Percentiles rank a stretch among this genome's conserved stretches.
These are phyloP conservation scores for Octodon degus DNA, from an alignment of 2,113 vertebrate species.

Conservation along the genomic window DNA sequence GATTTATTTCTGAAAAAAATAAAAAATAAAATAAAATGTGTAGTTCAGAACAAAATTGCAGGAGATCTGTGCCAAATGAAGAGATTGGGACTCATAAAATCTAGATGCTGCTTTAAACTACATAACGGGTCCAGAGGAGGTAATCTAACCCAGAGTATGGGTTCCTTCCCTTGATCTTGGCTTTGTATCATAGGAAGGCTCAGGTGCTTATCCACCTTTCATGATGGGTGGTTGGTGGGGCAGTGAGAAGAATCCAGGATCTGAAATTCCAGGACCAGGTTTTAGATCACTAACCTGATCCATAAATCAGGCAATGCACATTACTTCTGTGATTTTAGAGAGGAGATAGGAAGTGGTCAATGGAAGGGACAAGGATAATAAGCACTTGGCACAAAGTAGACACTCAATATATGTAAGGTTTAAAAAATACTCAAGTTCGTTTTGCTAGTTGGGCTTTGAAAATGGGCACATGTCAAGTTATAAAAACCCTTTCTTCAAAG, in stretches of 20 bases:
- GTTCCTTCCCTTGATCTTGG: not conserved
- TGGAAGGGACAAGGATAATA: not conserved
- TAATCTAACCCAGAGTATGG: fast-evolving
- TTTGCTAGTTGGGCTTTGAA: not conserved
- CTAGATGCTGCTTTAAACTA: not conserved
- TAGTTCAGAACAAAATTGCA: not conserved
- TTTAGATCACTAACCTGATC: not conserved
- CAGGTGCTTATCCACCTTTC: fast-evolving
- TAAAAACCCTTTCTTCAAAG: not conserved
- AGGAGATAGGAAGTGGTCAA: not conserved
- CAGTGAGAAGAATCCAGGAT: fast-evolving
- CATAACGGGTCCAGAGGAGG: fast-evolving
- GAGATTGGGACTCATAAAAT: not conserved
- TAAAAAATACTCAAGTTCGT: too few species aligned
- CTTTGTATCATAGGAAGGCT: fast-evolving
- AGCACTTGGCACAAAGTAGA: not conserved
- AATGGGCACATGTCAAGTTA: not conserved
- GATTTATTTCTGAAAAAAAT: too few species aligned
- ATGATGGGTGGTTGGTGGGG: fast-evolving
- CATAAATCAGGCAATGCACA: fast-evolving
- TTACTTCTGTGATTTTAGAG: not conserved
- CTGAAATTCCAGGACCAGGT: not conserved
- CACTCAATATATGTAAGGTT: not conserved
- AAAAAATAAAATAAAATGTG: too few species aligned
- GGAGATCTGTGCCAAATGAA: not conserved